phyloP scores from a whole-genome alignment of 1,140 invertebrate species.

The Antheraea pernyi region DNA sequence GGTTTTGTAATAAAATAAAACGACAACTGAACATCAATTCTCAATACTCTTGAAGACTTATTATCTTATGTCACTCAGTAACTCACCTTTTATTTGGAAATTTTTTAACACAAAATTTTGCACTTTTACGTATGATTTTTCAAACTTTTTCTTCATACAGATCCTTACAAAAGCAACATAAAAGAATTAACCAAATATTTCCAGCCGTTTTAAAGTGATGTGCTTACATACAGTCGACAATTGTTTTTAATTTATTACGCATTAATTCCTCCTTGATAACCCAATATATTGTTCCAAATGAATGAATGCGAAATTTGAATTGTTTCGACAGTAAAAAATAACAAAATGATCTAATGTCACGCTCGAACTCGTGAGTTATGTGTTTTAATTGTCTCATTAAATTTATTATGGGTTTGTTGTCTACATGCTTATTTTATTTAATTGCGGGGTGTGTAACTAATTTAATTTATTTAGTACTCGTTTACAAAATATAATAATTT shows the following conservation, averaged over 20 bases:
- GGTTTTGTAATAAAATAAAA: too few relatives aligned
- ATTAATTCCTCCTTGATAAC: background rate
- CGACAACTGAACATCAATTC: too few relatives aligned
- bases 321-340: background rate
- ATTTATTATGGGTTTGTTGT: conserved; percentile 26
- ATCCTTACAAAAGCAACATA: too few relatives aligned
- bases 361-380: conserved; percentile 20
- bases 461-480: background rate
- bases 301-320: background rate
- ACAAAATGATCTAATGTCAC: conserved; percentile 22
- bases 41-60: too few relatives aligned
- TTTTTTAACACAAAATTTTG: too few relatives aligned
- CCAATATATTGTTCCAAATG: background rate
- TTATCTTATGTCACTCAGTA: too few relatives aligned
- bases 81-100: too few relatives aligned
- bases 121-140: too few relatives aligned
- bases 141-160: too few relatives aligned
- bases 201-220: too few relatives aligned
- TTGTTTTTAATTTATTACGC: background rate
- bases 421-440: conserved; percentile 21
- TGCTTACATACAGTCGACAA: too few relatives aligned
- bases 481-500: background rate
- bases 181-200: too few relatives aligned
- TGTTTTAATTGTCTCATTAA: conserved; percentile 28
- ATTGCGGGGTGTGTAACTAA: background rate